Percentiles rank a stretch among this genome's conserved stretches.
These are phyloP conservation scores for Cephalopachus bancanus DNA, from an alignment of 2,797 vertebrate genomes.

Conservation along the genomic window DNA sequence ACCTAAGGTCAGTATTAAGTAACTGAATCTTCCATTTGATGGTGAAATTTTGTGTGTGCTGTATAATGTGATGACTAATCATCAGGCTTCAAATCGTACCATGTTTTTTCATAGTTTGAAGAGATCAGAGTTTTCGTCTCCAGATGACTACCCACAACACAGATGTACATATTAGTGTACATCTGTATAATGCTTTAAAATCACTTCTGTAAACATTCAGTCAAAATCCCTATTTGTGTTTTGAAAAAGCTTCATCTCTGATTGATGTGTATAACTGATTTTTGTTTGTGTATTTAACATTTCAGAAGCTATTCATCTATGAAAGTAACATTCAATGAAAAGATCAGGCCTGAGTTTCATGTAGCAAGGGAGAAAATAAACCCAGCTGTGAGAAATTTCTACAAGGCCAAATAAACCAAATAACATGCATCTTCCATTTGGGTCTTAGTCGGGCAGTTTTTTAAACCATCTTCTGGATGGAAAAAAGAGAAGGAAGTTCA, in stretches of 20 bases:
- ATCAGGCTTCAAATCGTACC: neutral
- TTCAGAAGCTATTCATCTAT: conserved; percentile 17
- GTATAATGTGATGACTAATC: neutral
- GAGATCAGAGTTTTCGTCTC: neutral
- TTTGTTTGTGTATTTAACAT: conserved; percentile 54
- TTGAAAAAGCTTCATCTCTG: conserved; percentile 14
- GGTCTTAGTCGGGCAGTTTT: neutral
- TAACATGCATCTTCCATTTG: neutral
- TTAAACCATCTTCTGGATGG: neutral
- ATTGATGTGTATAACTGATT: conserved; percentile 9
- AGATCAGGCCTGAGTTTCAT: neutral
- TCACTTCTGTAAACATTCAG: neutral
- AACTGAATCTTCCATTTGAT: conserved; percentile 12
- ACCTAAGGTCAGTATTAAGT: neutral
- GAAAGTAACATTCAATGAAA: conserved; percentile 23
- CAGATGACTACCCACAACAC: neutral
- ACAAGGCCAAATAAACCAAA: neutral
- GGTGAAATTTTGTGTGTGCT: neutral
- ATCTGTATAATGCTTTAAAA: neutral
- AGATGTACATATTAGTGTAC: neutral
- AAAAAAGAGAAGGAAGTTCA: neutral
- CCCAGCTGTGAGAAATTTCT: neutral
- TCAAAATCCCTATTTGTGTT: neutral
- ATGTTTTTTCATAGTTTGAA: neutral
- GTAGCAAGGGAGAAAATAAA: neutral